Conservation (phyloP, 2,888 invertebrate species). For the Epinotia nisella region DNA sequence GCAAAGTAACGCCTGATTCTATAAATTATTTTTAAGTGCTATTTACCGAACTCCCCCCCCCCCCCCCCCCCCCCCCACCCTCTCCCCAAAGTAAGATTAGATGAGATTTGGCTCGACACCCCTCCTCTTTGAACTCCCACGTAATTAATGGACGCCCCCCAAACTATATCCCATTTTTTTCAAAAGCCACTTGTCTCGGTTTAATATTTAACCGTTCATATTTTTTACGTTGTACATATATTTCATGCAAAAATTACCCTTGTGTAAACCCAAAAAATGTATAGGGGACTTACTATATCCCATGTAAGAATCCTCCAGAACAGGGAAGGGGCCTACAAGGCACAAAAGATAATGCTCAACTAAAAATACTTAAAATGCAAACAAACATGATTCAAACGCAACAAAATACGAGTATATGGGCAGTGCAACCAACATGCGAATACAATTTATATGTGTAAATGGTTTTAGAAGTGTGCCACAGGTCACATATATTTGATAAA, state of each 20-base stretch:
- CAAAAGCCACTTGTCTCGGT: too few relatives aligned
- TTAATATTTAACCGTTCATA: neutral
- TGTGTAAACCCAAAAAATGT: conserved; percentile 17
- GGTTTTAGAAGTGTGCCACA: too few relatives aligned
- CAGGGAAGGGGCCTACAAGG: conserved; percentile 80
- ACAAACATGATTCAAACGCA: conserved; percentile 13
- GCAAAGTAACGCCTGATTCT: too few relatives aligned
- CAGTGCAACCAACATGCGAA: neutral
- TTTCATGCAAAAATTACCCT: neutral
- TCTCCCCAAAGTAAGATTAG: too few relatives aligned
- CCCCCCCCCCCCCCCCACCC: too few relatives aligned
- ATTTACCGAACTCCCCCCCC: too few relatives aligned
- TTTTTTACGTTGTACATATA: conserved; percentile 1
- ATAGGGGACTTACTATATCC: conserved; percentile 81
- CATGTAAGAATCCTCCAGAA: conserved; percentile 84
- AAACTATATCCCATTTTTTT: too few relatives aligned
- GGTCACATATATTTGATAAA: too few relatives aligned
- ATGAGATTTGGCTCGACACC: too few relatives aligned
- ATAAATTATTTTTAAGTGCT: too few relatives aligned
- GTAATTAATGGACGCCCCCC: too few relatives aligned
- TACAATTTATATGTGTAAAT: neutral
- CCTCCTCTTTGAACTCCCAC: too few relatives aligned
- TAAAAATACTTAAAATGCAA: conserved; percentile 21
- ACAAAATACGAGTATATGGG: neutral
- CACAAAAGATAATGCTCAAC: conserved; percentile 73